phyloP scores from a whole-genome alignment of 2,888 invertebrate species.

The Drosophila recens region DNA sequence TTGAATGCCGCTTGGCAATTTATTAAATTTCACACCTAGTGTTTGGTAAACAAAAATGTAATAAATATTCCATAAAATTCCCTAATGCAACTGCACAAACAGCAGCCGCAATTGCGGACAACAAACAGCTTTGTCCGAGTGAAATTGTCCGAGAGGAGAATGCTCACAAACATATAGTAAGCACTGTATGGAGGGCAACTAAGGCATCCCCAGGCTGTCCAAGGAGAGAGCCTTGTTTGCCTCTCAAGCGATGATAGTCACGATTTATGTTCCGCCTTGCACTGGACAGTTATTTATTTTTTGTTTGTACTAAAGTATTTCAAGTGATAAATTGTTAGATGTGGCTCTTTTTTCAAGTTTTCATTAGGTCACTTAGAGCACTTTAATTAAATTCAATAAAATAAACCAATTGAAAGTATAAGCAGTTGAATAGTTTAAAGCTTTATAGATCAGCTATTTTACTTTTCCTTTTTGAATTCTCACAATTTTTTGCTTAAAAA shows the following conservation, averaged over 20 bases:
- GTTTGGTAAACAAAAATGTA: slow-evolving; percentile 46
- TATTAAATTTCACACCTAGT: slow-evolving; percentile 47
- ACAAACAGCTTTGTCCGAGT: slow-evolving; percentile 36
- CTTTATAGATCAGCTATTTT: background rate
- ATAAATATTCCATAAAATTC: slow-evolving; percentile 59
- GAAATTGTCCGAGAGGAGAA: slow-evolving; percentile 37
- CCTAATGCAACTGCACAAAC: slow-evolving; percentile 66
- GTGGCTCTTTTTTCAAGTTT: background rate
- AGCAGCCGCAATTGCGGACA: slow-evolving; percentile 41
- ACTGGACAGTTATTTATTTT: slow-evolving; percentile 35
- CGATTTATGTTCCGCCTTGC: slow-evolving; percentile 42
- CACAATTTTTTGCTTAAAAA: background rate
- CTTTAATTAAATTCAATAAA: no score
- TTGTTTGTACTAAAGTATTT: slow-evolving; percentile 20
- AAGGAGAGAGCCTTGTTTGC: slow-evolving; percentile 26
- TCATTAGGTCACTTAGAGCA: background rate
- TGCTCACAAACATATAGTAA: slow-evolving; percentile 2
- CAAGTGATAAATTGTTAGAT: background rate
- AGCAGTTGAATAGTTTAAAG: background rate
- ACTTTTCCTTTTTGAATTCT: background rate
- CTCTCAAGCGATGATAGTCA: slow-evolving; percentile 42
- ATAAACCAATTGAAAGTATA: no score
- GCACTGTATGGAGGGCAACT: background rate
- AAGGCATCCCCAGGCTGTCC: slow-evolving; percentile 27
- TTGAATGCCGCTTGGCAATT: slow-evolving; percentile 21